phyloP scores from a whole-genome alignment of 2,888 invertebrate genomes.

The Drosophila leonis region DNA sequence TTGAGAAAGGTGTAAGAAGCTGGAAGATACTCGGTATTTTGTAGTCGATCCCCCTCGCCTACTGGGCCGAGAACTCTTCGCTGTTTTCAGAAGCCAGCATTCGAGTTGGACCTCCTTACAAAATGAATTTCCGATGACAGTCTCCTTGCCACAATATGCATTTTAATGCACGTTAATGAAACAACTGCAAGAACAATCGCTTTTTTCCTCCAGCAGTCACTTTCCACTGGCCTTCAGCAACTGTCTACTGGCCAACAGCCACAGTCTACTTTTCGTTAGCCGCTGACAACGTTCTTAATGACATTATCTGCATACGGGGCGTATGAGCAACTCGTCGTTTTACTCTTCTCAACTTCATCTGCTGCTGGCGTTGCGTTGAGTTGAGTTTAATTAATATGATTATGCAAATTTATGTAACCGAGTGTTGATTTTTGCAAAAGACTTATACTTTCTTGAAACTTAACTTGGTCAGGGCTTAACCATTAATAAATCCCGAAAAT shows the following conservation, averaged over 20 bases:
- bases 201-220: not conserved
- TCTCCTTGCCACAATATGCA: slow-evolving; percentile 63
- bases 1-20: not conserved
- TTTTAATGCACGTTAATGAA: slow-evolving; percentile 79
- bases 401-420: slow-evolving; percentile 75
- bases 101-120: slow-evolving; percentile 26
- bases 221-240: not conserved
- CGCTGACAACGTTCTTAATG: slow-evolving; percentile 57
- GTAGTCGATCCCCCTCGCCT: not conserved
- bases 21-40: not conserved
- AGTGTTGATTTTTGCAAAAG: slow-evolving; percentile 49
- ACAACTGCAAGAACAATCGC: slow-evolving; percentile 52
- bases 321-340: slow-evolving; percentile 58
- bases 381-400: slow-evolving; percentile 76
- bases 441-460: not conserved
- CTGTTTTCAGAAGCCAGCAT: slow-evolving; percentile 14
- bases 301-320: slow-evolving; percentile 61
- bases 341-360: slow-evolving; percentile 18
- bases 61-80: not conserved
- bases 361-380: slow-evolving; percentile 37
- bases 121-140: slow-evolving; percentile 76
- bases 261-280: not conserved
- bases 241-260: not conserved
- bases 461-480: not conserved
- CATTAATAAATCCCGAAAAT: not conserved